phyloP scores from a whole-genome alignment of 1,140 invertebrate genomes.

The Pogonus chalceus region DNA sequence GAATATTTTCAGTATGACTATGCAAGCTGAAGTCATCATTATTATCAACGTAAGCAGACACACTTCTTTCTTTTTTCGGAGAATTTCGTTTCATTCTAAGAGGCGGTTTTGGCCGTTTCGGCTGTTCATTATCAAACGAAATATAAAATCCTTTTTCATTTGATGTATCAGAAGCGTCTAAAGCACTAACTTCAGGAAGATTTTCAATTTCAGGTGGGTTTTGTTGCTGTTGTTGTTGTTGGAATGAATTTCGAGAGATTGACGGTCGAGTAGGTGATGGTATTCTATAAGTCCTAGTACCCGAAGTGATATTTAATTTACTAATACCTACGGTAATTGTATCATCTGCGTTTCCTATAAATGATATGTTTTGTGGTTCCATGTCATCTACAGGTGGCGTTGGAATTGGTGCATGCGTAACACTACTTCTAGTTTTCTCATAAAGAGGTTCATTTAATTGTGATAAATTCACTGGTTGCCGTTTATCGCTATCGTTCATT shows the following conservation, averaged over 20 bases:
- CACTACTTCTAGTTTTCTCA: constrained; percentile 30
- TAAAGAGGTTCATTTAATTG: constrained; percentile 28
- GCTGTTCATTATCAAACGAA: constrained; percentile 78
- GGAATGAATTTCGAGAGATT: constrained; percentile 61
- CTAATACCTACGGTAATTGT: constrained; percentile 40
- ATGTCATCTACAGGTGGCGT: constrained; percentile 65
- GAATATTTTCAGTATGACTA: not conserved
- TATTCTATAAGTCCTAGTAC: constrained; percentile 77
- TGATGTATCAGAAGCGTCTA: constrained; percentile 38
- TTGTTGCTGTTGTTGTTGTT: constrained; percentile 36
- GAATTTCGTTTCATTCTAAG: constrained; percentile 64
- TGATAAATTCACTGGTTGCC: constrained; percentile 32
- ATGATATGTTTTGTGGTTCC: constrained; percentile 87
- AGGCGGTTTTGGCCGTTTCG: constrained; percentile 81
- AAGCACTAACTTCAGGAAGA: constrained; percentile 24
- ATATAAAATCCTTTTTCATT: constrained; percentile 91
- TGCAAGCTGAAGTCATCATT: not conserved
- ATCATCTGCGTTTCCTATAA: constrained; percentile 60
- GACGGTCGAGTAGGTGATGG: constrained; percentile 69
- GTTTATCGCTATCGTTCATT: constrained; percentile 24
- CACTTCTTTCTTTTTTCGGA: constrained; percentile 57
- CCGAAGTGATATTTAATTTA: constrained; percentile 71
- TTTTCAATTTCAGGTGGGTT: constrained; percentile 28
- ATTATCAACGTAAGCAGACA: constrained; percentile 23
- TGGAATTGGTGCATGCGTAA: constrained; percentile 48